Conservation (phyloP, 2,113 vertebrate species). For the Theristicus caerulescens region DNA sequence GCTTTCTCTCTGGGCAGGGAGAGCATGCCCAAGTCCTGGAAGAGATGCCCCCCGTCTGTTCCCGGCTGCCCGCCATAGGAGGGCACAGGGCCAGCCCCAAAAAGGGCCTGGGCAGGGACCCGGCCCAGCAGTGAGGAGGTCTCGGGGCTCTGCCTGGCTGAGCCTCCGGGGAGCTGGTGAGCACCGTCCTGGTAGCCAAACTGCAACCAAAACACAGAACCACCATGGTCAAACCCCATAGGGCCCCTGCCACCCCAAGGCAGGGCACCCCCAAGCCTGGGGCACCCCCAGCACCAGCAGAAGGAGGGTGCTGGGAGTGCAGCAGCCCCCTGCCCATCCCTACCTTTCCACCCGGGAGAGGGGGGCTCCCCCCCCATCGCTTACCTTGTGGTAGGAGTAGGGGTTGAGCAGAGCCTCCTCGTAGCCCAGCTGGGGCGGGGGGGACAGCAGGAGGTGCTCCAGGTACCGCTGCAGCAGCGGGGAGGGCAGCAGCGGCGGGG, state of each 20-base stretch:
- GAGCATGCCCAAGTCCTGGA: slow-evolving; percentile 84
- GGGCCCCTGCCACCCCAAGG: background rate
- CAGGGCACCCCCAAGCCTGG: background rate
- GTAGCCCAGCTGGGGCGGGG: slow-evolving; percentile 75
- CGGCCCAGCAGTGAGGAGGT: slow-evolving; percentile 64
- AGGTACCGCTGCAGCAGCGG: slow-evolving; percentile 80
- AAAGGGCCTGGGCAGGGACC: slow-evolving; percentile 54
- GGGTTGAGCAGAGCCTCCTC: slow-evolving; percentile 85
- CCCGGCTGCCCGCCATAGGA: slow-evolving; percentile 77
- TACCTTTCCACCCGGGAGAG: background rate
- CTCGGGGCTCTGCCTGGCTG: slow-evolving; percentile 40
- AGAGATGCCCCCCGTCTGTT: slow-evolving; percentile 82
- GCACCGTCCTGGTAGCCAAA: slow-evolving; percentile 82
- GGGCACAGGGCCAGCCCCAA: slow-evolving; percentile 71
- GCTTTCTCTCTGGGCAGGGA: slow-evolving; percentile 83
- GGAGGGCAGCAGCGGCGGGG: background rate
- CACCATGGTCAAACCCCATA: background rate
- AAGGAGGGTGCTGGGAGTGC: background rate
- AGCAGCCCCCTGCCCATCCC: background rate
- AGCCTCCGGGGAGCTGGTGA: slow-evolving; percentile 48
- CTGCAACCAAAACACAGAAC: slow-evolving; percentile 66
- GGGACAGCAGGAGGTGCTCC: slow-evolving; percentile 85
- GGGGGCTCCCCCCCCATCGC: rapidly evolving
- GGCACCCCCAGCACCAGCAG: background rate
- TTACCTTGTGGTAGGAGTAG: slow-evolving; percentile 88